Conservation (phyloP, 2,888 invertebrate species). For the Cantharis nigra region DNA sequence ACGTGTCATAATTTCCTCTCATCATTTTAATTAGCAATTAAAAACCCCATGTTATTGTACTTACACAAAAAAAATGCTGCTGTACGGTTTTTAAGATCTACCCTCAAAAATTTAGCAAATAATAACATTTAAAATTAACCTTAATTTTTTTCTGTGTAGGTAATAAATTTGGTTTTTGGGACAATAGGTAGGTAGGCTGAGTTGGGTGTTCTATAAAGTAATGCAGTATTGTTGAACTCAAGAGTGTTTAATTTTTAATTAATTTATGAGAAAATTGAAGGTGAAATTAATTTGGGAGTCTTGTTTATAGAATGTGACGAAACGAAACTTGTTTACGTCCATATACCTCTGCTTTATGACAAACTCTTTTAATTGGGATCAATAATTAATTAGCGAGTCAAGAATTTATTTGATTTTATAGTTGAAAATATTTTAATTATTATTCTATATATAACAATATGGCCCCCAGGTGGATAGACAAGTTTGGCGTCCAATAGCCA, state of each 20-base stretch:
- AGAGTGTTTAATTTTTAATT: neutral
- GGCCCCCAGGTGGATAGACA: slow-evolving; percentile 34
- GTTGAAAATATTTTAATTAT: neutral
- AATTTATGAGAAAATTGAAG: neutral
- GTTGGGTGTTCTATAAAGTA: neutral
- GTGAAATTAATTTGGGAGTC: neutral
- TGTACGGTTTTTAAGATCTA: too few species aligned
- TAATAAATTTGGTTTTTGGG: neutral
- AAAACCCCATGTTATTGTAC: neutral
- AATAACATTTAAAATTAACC: neutral
- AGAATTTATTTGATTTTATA: neutral
- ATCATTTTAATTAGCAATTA: neutral
- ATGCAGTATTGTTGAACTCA: neutral
- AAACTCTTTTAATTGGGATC: neutral
- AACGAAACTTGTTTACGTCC: neutral
- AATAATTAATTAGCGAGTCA: neutral
- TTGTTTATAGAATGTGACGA: neutral
- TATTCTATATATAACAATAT: slow-evolving; percentile 21
- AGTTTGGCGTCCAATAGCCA: slow-evolving; percentile 37
- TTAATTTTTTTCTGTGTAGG: neutral
- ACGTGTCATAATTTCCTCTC: slow-evolving; percentile 18
- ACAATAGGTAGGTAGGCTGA: neutral
- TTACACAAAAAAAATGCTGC: neutral
- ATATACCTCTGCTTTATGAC: neutral
- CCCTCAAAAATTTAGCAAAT: too few species aligned